phyloP scores from a whole-genome alignment of 1,140 invertebrate species.

The Drosophila bifasciata region DNA sequence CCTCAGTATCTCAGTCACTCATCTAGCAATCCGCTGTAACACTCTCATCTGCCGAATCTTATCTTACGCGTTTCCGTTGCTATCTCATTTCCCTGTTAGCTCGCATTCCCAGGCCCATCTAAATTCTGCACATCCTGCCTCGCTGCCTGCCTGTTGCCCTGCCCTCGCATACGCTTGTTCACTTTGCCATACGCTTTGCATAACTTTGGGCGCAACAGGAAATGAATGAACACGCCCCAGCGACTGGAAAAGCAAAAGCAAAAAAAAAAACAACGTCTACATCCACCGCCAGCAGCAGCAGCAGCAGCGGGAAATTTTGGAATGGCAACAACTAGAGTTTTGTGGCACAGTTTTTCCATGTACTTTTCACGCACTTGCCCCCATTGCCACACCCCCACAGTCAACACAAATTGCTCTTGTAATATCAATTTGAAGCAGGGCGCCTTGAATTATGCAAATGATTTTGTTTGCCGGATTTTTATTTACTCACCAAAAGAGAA shows the following conservation, averaged over 20 bases:
- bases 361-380: conserved; percentile 45
- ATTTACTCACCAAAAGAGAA: conserved; percentile 22
- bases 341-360: conserved; percentile 70
- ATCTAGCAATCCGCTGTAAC: conserved; percentile 7
- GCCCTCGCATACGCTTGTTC: conserved; percentile 47
- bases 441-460: conserved; percentile 71
- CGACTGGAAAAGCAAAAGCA: conserved; percentile 25
- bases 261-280: conserved; percentile 16
- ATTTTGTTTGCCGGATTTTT: conserved; percentile 45
- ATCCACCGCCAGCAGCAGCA: conserved; percentile 6
- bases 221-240: conserved; percentile 68
- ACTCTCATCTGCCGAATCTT: conserved; percentile 11
- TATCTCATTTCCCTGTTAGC: conserved; percentile 24
- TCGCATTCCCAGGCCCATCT: background rate
- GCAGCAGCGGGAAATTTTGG: too few relatives aligned
- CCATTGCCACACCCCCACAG: background rate
- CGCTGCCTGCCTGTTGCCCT: background rate
- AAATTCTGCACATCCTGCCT: background rate
- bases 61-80: too few relatives aligned
- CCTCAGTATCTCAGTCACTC: conserved; percentile 4
- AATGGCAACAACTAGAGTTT: conserved; percentile 39
- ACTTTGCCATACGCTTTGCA: conserved; percentile 75
- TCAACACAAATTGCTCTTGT: conserved; percentile 67
- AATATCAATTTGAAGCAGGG: conserved; percentile 74
- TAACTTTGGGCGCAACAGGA: conserved; percentile 76